Conservation (phyloP, 2,888 invertebrate species). For the Halocaridina rubra region DNA sequence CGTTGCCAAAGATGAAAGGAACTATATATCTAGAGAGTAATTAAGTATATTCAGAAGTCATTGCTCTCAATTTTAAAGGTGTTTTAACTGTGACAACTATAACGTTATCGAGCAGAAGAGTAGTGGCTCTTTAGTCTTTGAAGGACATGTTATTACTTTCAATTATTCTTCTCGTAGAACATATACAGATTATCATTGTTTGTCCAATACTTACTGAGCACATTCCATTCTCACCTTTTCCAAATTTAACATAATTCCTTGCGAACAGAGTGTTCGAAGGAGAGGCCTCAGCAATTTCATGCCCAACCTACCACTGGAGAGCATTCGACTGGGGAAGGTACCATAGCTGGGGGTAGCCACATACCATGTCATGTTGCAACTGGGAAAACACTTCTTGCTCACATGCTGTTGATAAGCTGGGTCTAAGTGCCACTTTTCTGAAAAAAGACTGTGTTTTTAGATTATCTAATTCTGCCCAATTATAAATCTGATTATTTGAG, state of each 20-base stretch:
- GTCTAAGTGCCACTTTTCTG: neutral
- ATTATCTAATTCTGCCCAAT: too few species aligned
- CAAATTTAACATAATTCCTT: neutral
- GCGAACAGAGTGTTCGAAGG: neutral
- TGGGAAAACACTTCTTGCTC: neutral
- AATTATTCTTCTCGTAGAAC: neutral
- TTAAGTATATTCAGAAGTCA: too few species aligned
- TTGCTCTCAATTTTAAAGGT: too few species aligned
- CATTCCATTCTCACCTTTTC: neutral
- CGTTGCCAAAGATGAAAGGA: too few species aligned
- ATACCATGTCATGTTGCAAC: neutral
- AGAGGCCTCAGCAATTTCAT: neutral
- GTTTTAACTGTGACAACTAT: too few species aligned
- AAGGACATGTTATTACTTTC: too few species aligned
- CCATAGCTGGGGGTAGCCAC: slow-evolving; percentile 4
- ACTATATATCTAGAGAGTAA: too few species aligned
- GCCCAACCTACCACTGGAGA: neutral
- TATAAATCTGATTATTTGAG: too few species aligned
- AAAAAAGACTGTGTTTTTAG: too few species aligned
- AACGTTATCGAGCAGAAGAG: too few species aligned
- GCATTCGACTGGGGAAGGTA: neutral
- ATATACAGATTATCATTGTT: neutral
- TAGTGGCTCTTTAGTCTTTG: too few species aligned
- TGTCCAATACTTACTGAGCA: too few species aligned
- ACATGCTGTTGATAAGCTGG: neutral